Evolutionary conservation across 1,140 invertebrate species (phyloP).

Genomic region (Drosophila burlai): DNA sequence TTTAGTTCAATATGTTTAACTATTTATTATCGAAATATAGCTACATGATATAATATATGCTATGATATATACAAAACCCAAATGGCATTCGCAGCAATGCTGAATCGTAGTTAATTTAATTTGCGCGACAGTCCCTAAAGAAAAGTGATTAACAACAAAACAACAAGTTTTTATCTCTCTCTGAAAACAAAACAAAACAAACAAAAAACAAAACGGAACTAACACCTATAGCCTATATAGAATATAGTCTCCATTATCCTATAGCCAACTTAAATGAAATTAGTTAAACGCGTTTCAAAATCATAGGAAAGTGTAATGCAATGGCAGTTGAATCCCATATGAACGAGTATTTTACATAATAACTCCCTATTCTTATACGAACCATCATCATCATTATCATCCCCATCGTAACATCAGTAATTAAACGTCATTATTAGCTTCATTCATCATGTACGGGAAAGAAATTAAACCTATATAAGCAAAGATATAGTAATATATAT

Average conservation of each 20-base stretch:
- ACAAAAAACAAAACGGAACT: constrained; percentile 28
- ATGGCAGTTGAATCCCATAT: constrained; percentile 53
- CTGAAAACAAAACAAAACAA: constrained; percentile 15
- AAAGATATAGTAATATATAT: constrained; percentile 32
- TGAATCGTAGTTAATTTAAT: constrained; percentile 77
- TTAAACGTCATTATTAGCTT: constrained; percentile 46
- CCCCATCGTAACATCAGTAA: constrained; percentile 27
- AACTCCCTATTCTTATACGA: constrained; percentile 55
- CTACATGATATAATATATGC: constrained; percentile 59
- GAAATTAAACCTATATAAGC: constrained; percentile 25
- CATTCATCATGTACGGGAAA: constrained; percentile 45
- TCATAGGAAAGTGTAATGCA: constrained; percentile 69
- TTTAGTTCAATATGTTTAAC: constrained; percentile 83
- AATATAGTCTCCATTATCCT: constrained; percentile 67
- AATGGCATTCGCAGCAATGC: constrained; percentile 33
- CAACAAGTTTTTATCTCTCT: constrained; percentile 61
- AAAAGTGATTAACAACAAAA: constrained; percentile 69
- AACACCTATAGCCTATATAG: constrained; percentile 76
- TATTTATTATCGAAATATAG: constrained; percentile 81
- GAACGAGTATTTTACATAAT: constrained; percentile 52
- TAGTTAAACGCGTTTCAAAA: constrained; percentile 79
- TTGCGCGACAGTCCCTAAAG: constrained; percentile 77
- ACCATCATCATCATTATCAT: constrained; percentile 22
- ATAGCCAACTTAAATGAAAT: constrained; percentile 77
- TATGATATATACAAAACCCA: constrained; percentile 40